These are phyloP conservation scores for Lamellibrachia luymesi DNA, from an alignment of 1,140 invertebrate genomes.

Conservation along the genomic window DNA sequence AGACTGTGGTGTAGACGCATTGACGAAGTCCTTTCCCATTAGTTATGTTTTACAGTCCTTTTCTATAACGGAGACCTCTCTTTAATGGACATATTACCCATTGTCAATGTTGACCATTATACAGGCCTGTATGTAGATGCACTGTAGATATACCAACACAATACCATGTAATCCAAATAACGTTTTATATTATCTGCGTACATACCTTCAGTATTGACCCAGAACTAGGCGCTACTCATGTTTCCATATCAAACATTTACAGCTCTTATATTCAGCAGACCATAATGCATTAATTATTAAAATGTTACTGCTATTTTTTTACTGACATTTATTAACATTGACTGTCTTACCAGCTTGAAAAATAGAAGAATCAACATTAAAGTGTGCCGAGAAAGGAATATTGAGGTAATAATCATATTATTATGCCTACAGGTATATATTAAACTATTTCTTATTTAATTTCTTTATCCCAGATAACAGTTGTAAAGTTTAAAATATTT, in stretches of 20 bases:
- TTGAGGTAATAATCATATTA: too few species aligned
- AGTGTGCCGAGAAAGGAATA: too few species aligned
- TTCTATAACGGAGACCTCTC: neutral
- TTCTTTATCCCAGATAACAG: too few species aligned
- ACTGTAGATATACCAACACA: neutral
- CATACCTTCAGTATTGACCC: neutral
- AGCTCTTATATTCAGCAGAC: neutral
- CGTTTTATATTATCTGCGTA: neutral
- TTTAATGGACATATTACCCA: neutral
- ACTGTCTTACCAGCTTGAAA: neutral
- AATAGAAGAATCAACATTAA: neutral
- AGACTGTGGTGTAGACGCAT: neutral
- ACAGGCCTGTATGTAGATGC: neutral
- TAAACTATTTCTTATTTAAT: too few species aligned
- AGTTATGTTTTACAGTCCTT: neutral
- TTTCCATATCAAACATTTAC: neutral
- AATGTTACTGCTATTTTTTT: neutral
- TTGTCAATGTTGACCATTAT: neutral
- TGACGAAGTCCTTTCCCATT: neutral
- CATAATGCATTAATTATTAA: neutral
- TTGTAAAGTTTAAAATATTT: too few species aligned
- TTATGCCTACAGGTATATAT: too few species aligned
- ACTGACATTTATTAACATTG: neutral
- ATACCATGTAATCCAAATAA: neutral
- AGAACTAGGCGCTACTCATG: neutral